Evolutionary conservation across 2,888 invertebrate genomes (phyloP).

Genomic region (Hipparchia sbordonii): DNA sequence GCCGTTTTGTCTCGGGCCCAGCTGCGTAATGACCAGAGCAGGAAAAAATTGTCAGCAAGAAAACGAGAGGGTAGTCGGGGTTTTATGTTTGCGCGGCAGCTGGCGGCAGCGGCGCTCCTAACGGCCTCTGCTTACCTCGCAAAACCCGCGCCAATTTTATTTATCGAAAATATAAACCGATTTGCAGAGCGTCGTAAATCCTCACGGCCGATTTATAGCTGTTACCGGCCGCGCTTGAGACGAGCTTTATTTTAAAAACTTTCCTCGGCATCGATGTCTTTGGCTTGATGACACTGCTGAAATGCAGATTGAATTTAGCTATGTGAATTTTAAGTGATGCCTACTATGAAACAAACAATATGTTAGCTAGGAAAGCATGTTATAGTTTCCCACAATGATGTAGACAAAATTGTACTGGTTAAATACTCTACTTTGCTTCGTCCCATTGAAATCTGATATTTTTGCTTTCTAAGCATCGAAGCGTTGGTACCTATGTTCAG

Average conservation of each 20-base stretch:
- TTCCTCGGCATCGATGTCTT: constrained; percentile 48
- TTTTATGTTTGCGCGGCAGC: constrained; percentile 75
- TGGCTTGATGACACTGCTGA: constrained; percentile 1
- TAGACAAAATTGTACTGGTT: too few species aligned
- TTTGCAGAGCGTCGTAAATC: constrained; percentile 81
- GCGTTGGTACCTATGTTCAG: too few species aligned
- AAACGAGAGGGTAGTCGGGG: constrained; percentile 82
- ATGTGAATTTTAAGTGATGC: not conserved
- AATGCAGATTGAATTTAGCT: not conserved
- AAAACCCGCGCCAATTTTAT: constrained; percentile 83
- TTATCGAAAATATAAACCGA: constrained; percentile 84
- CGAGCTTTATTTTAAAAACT: constrained; percentile 73
- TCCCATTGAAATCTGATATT: too few species aligned
- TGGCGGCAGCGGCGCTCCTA: constrained; percentile 66
- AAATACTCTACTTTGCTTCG: too few species aligned
- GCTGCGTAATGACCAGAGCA: constrained; percentile 82
- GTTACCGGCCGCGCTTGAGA: constrained; percentile 76
- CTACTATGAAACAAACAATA: too few species aligned
- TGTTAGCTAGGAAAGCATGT: too few species aligned
- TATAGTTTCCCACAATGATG: too few species aligned
- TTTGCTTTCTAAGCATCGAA: too few species aligned
- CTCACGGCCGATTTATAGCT: constrained; percentile 79
- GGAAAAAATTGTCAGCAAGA: constrained; percentile 84
- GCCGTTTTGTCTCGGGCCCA: constrained; percentile 83
- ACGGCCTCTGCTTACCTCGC: constrained; percentile 82